A percentile compares a stretch with the other conserved stretches of the same genome.
phyloP scores from a whole-genome alignment of 30 jellyfish, hydroid and myxozoan species.

The Aurelia aurita complex sp. Pacific region DNA sequence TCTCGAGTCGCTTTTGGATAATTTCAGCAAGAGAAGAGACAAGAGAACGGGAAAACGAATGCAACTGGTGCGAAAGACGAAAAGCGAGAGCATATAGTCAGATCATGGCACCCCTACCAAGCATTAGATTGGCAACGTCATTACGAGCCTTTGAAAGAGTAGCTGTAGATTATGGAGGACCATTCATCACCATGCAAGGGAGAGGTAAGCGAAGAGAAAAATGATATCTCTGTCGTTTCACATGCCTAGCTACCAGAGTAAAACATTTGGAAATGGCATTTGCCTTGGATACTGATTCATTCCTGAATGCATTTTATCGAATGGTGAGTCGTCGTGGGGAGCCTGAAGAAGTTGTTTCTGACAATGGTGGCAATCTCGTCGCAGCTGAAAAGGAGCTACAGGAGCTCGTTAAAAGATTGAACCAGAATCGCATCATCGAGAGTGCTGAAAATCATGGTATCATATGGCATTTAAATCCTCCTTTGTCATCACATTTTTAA shows the following conservation, averaged over 20 bases:
- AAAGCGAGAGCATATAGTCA: too few relatives aligned
- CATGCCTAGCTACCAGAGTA: conserved; percentile 62
- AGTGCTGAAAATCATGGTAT: too few relatives aligned
- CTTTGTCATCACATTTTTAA: conserved; percentile 59
- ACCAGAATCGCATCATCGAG: conserved; percentile 7
- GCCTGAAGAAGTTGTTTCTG: neutral
- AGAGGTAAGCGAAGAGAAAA: too few relatives aligned
- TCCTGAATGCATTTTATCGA: conserved; percentile 54
- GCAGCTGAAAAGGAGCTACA: conserved; percentile 39
- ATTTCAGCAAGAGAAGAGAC: conserved; percentile 41
- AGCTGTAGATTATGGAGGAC: neutral
- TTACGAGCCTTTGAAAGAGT: too few relatives aligned
- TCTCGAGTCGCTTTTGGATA: conserved; percentile 33
- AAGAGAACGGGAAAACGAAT: neutral
- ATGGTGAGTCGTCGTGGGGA: conserved; percentile 29
- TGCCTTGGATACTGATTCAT: conserved; percentile 31
- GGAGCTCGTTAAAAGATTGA: conserved; percentile 32
- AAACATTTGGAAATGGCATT: conserved; percentile 52
- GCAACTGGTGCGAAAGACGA: too few relatives aligned
- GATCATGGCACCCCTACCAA: too few relatives aligned
- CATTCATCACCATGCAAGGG: conserved; percentile 29
- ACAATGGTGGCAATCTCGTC: conserved; percentile 21
- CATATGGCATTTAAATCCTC: conserved; percentile 32
- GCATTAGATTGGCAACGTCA: too few relatives aligned
- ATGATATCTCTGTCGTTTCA: conserved; percentile 9